phyloP scores from a whole-genome alignment of 2,888 invertebrate species.

The Boloria selene region DNA sequence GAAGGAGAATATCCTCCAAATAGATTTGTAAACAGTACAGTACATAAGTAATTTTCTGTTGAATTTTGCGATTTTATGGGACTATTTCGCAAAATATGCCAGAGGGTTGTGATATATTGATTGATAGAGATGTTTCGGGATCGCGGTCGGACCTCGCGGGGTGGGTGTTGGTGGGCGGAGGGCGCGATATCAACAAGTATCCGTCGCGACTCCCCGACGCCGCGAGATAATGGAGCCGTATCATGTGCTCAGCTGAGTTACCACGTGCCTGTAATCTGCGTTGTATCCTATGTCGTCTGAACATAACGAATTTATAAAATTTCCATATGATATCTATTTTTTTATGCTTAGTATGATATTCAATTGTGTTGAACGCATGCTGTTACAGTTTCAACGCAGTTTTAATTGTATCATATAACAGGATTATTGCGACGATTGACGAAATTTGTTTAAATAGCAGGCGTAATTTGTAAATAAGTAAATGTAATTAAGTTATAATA shows the following conservation, averaged over 20 bases:
- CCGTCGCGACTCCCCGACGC: conserved; percentile 39
- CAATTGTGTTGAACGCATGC: too few species aligned
- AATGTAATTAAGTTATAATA: too few species aligned
- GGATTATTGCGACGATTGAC: too few species aligned
- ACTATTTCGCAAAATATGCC: conserved; percentile 14
- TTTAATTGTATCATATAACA: too few species aligned
- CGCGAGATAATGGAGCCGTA: conserved; percentile 34
- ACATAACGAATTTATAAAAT: not conserved
- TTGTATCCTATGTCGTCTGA: not conserved
- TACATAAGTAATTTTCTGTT: too few species aligned
- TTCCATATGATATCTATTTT: not conserved
- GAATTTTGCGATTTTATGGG: not conserved
- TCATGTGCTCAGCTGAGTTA: conserved; percentile 21
- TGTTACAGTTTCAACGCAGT: too few species aligned
- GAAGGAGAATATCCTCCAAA: too few species aligned
- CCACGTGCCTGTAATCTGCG: conserved; percentile 5
- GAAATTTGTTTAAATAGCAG: too few species aligned
- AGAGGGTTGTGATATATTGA: conserved; percentile 1
- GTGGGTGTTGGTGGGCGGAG: conserved; percentile 8
- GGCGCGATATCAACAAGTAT: conserved; percentile 43
- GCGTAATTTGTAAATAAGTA: too few species aligned
- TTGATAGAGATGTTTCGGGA: conserved; percentile 9
- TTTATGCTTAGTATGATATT: too few species aligned
- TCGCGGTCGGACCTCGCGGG: conserved; percentile 7
- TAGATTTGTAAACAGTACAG: too few species aligned